These are phyloP conservation scores for Drosophila auraria DNA, from an alignment of 1,140 invertebrate genomes.

Conservation along the genomic window DNA sequence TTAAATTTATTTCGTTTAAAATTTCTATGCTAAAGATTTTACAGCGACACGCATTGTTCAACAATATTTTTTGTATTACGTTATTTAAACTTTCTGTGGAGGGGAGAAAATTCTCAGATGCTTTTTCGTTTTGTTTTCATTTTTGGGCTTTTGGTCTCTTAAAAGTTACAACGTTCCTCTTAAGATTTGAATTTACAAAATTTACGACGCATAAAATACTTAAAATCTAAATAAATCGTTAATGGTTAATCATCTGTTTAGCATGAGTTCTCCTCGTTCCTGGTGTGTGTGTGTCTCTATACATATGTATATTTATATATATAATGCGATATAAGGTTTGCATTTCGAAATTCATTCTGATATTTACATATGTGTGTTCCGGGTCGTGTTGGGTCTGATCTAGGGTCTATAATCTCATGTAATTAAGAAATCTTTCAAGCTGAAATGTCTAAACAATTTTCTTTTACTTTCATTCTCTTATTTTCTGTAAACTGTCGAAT, in stretches of 20 bases:
- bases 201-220: slow-evolving; percentile 76
- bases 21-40: slow-evolving; percentile 78
- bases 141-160: slow-evolving; percentile 49
- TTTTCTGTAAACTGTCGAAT: slow-evolving; percentile 6
- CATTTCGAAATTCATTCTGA: slow-evolving; percentile 45
- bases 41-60: slow-evolving; percentile 81
- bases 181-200: slow-evolving; percentile 69
- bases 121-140: slow-evolving; percentile 19
- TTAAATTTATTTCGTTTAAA: slow-evolving; percentile 82
- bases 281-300: slow-evolving; percentile 44
- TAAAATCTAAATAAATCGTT: slow-evolving; percentile 57
- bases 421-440: slow-evolving; percentile 40
- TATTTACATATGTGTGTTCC: slow-evolving; percentile 48
- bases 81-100: slow-evolving; percentile 30
- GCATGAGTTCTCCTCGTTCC: slow-evolving; percentile 25
- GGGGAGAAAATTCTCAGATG: slow-evolving; percentile 20
- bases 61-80: slow-evolving; percentile 64
- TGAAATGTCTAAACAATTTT: slow-evolving; percentile 36
- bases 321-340: slow-evolving; percentile 35
- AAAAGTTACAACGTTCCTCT: slow-evolving; percentile 65
- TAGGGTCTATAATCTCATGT: slow-evolving; percentile 65
- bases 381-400: slow-evolving; percentile 10
- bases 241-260: slow-evolving; percentile 45
- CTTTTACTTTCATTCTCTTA: slow-evolving; percentile 1
- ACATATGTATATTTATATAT: slow-evolving; percentile 53